Conservation (phyloP, 2,797 vertebrate species). For the Schizopygopsis malacanthus region DNA sequence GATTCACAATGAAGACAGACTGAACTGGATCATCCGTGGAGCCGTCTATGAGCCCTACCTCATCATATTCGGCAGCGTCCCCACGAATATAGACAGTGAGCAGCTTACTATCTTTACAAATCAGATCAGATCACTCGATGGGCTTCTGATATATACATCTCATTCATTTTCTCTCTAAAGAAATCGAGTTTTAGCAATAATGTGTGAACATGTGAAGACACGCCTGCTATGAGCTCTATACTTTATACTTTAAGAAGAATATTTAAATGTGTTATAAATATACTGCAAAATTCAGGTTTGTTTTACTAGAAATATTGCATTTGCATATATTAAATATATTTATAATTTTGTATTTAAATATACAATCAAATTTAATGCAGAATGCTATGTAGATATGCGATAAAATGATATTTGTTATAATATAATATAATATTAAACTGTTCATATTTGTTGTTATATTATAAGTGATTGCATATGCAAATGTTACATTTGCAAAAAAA, state of each 20-base stretch:
- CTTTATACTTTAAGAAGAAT: neutral
- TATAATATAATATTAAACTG: too few relatives aligned
- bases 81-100: conserved; percentile 87
- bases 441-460: too few relatives aligned
- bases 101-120: neutral
- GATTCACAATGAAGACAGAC: conserved; percentile 88
- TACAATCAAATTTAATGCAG: too few relatives aligned
- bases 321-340: neutral
- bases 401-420: neutral
- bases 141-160: neutral
- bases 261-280: too few relatives aligned
- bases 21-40: conserved; percentile 92
- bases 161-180: neutral
- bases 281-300: too few relatives aligned
- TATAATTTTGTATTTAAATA: neutral
- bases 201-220: neutral
- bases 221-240: neutral
- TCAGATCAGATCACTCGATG: neutral
- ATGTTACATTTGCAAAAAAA: too few relatives aligned
- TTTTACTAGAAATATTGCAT: neutral
- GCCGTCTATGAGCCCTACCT: conserved; percentile 94
- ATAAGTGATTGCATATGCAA: too few relatives aligned
- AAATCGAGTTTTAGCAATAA: neutral
- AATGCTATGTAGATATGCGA: neutral
- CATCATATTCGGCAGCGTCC: conserved; percentile 92